Evolutionary conservation across 2,888 invertebrate species (phyloP).

Genomic region (Troides helena): DNA sequence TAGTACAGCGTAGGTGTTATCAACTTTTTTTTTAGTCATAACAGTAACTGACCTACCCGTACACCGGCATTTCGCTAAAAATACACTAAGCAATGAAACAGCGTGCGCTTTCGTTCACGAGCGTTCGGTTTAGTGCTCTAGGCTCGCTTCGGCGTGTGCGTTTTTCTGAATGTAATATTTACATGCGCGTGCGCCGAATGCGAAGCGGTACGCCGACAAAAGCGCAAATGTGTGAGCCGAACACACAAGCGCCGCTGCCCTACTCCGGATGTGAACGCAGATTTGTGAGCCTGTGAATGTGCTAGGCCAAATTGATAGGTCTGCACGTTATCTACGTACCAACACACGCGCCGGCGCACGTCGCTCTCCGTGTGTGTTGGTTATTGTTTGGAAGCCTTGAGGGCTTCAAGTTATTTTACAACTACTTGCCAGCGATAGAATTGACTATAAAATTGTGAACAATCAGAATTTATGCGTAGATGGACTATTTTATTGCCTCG

Average conservation of each 20-base stretch:
- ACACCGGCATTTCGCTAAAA: slow-evolving; percentile 68
- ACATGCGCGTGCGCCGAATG: slow-evolving; percentile 43
- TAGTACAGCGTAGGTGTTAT: slow-evolving; percentile 32
- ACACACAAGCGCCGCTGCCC: slow-evolving; percentile 57
- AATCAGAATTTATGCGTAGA: slow-evolving; percentile 64
- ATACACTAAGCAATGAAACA: slow-evolving; percentile 55
- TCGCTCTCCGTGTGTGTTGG: slow-evolving; percentile 37
- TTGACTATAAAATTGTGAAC: slow-evolving; percentile 68
- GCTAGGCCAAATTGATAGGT: slow-evolving; percentile 72
- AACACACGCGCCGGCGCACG: slow-evolving; percentile 51
- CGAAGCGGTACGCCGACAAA: slow-evolving; percentile 55
- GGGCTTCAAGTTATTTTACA: slow-evolving; percentile 69
- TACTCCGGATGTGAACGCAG: slow-evolving; percentile 76
- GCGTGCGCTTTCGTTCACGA: slow-evolving; percentile 69
- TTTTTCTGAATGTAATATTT: slow-evolving; percentile 36
- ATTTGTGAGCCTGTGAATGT: slow-evolving; percentile 70
- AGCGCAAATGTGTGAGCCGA: slow-evolving; percentile 50
- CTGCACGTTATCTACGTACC: slow-evolving; percentile 57
- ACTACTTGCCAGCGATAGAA: slow-evolving; percentile 57
- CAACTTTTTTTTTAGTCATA: slow-evolving; percentile 52
- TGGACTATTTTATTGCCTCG: slow-evolving; percentile 55
- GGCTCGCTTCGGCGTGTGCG: slow-evolving; percentile 42
- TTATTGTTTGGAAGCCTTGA: slow-evolving; percentile 53
- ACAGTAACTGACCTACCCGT: slow-evolving; percentile 75
- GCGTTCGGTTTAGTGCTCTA: slow-evolving; percentile 53